A percentile compares a stretch with the other conserved stretches of the same genome.
phyloP scores from a whole-genome alignment of 2,797 vertebrate genomes.

The Taenioides sp. region DNA sequence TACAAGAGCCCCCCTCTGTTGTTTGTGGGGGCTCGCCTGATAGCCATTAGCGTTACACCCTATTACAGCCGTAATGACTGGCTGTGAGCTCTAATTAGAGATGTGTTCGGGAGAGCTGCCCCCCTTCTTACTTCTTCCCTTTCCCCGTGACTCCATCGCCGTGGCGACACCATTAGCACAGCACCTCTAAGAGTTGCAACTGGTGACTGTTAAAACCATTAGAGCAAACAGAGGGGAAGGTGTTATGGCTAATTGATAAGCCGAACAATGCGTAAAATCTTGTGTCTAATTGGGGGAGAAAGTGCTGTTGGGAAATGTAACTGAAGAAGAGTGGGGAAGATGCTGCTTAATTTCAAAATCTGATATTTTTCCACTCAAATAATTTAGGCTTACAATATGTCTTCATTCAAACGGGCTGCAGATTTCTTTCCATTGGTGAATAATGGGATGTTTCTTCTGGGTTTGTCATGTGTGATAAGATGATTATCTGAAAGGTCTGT shows the following conservation, averaged over 20 bases:
- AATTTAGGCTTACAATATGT: slow-evolving; percentile 67
- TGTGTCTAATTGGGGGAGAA: slow-evolving; percentile 76
- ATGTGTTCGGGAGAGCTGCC: slow-evolving; percentile 91
- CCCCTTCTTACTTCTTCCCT: slow-evolving; percentile 48
- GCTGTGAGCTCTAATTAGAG: slow-evolving; percentile 95
- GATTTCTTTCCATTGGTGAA: slow-evolving; percentile 53
- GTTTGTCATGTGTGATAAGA: slow-evolving; percentile 78
- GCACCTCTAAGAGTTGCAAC: slow-evolving; percentile 96
- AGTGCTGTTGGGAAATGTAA: slow-evolving; percentile 58
- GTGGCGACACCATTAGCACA: slow-evolving; percentile 92
- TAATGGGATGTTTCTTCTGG: slow-evolving; percentile 75
- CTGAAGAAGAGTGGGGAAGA: slow-evolving; percentile 35
- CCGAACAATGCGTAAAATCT: slow-evolving; percentile 82
- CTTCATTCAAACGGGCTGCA: slow-evolving; percentile 67
- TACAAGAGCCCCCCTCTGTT: slow-evolving; percentile 70
- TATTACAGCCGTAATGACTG: slow-evolving; percentile 91
- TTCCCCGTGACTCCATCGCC: slow-evolving; percentile 79
- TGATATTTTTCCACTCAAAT: slow-evolving; percentile 67
- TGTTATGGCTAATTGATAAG: slow-evolving; percentile 95
- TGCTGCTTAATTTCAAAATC: slow-evolving; percentile 66
- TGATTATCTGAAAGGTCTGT: slow-evolving; percentile 79
- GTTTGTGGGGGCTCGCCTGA: slow-evolving; percentile 84
- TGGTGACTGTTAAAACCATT: slow-evolving; percentile 96
- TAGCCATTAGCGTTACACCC: slow-evolving; percentile 93
- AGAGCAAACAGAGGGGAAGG: slow-evolving; percentile 86